Evolutionary conservation across 2,888 invertebrate genomes (phyloP).

Genomic region (Leucozona laternaria): DNA sequence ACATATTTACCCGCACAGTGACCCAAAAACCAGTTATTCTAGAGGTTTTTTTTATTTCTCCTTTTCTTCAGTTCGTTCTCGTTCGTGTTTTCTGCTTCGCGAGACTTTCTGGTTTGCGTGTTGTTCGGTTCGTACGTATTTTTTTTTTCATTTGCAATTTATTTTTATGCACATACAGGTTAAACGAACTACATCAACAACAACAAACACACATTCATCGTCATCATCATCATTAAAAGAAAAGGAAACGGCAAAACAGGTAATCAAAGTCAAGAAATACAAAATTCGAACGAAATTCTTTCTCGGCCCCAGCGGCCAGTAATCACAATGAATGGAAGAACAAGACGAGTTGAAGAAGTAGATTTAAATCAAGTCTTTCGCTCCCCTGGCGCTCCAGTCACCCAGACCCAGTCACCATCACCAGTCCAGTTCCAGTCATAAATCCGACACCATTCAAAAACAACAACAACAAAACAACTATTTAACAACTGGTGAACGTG

Average conservation of each 20-base stretch:
- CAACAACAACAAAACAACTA: slow-evolving; percentile 3
- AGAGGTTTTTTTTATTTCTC: slow-evolving; percentile 51
- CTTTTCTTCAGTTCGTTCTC: slow-evolving; percentile 4
- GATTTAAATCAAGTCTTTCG: slow-evolving; percentile 4
- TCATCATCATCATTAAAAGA: slow-evolving; percentile 40
- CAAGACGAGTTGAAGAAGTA: slow-evolving; percentile 3
- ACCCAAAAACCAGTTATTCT: slow-evolving; percentile 75
- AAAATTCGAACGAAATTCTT: slow-evolving; percentile 47
- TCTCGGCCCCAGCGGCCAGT: neutral
- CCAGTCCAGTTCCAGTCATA: neutral
- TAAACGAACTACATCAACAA: slow-evolving; percentile 21
- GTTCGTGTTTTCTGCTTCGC: slow-evolving; percentile 29
- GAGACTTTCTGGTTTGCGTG: slow-evolving; percentile 61
- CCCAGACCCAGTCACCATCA: neutral
- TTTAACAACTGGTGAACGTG: neutral
- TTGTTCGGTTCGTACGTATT: slow-evolving; percentile 19
- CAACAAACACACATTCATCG: slow-evolving; percentile 33
- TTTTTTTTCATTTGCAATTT: slow-evolving; percentile 24
- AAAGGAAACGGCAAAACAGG: slow-evolving; percentile 56
- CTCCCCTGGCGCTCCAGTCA: neutral
- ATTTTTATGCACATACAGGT: slow-evolving; percentile 32
- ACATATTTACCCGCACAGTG: slow-evolving; percentile 73
- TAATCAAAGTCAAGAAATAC: slow-evolving; percentile 37
- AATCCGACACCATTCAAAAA: neutral
- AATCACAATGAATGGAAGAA: slow-evolving; percentile 28